These are phyloP conservation scores for Odocoileus virginianus DNA, from an alignment of 2,113 vertebrate genomes.

Conservation along the genomic window DNA sequence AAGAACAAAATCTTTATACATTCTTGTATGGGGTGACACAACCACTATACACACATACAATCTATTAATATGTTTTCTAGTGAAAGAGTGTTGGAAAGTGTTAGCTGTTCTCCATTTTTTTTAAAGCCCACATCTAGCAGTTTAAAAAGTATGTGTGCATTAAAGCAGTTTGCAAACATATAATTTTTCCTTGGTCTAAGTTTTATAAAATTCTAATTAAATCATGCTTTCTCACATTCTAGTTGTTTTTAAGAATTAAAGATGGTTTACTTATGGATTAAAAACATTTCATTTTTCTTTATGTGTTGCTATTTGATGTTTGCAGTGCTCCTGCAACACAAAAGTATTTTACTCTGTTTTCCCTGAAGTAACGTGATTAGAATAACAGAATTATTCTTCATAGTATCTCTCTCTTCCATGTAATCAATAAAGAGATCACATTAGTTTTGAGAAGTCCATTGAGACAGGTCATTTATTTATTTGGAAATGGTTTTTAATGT, in stretches of 20 bases:
- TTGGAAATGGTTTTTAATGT: neutral
- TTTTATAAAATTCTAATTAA: neutral
- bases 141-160: neutral
- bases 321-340: neutral
- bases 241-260: conserved; percentile 13
- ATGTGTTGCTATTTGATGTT: neutral
- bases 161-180: neutral
- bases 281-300: neutral
- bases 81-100: neutral
- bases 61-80: neutral
- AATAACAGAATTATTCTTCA: neutral
- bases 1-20: neutral
- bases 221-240: neutral
- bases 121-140: neutral
- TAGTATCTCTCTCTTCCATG: neutral
- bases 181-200: neutral
- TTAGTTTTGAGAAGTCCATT: neutral
- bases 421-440: neutral
- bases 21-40: neutral
- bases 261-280: neutral
- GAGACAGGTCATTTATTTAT: conserved; percentile 1
- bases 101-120: neutral
- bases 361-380: neutral
- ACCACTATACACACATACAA: neutral
- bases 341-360: neutral